Evolutionary conservation across 2,888 invertebrate genomes (phyloP).

Genomic region (Trichogramma dendrolimi): DNA sequence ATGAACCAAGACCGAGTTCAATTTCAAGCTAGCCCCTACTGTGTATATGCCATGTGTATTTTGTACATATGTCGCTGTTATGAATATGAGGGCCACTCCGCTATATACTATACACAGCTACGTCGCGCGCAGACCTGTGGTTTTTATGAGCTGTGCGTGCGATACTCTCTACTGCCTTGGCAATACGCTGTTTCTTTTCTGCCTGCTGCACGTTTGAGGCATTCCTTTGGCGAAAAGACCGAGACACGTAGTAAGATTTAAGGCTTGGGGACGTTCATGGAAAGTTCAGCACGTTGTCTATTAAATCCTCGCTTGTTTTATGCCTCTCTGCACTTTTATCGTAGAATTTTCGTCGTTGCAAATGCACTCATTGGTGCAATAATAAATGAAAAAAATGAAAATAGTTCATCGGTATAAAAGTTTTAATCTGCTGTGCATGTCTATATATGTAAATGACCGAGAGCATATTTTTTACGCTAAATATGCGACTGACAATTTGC

Average conservation of each 20-base stretch:
- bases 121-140: no score
- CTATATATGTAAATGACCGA: no score
- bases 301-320: no score
- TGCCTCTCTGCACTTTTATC: no score
- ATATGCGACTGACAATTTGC: no score
- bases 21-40: conserved; percentile 2
- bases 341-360: no score
- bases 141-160: conserved; percentile 20
- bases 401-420: no score
- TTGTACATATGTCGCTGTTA: not conserved
- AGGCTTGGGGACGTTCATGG: conserved; percentile 18
- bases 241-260: not conserved
- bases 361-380: no score
- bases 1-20: not conserved
- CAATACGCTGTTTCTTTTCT: not conserved
- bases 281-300: not conserved
- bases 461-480: no score
- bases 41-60: no score
- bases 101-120: not conserved
- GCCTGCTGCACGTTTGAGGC: not conserved
- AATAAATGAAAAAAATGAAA: no score
- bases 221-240: not conserved
- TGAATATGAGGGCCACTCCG: conserved; percentile 14
- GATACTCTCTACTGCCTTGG: not conserved
- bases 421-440: no score